Conservation (phyloP, 2,888 invertebrate genomes). For the Phengaris alcon region DNA sequence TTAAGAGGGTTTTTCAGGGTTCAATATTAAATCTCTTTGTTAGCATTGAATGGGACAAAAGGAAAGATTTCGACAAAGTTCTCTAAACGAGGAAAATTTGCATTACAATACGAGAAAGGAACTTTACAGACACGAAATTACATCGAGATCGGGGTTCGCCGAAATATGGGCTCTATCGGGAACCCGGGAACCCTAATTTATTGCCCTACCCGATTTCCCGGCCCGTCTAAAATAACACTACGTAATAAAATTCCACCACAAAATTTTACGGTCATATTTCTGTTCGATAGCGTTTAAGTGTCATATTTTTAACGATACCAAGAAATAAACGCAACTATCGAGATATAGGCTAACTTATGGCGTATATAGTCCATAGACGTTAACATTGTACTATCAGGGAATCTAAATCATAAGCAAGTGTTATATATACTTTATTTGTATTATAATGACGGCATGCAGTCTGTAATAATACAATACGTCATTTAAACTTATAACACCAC, state of each 20-base stretch:
- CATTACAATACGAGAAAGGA: constrained; percentile 61
- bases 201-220: constrained; percentile 47
- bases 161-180: constrained; percentile 51
- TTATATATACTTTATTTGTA: too few species aligned
- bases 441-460: too few species aligned
- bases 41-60: constrained; percentile 57
- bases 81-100: constrained; percentile 59
- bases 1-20: constrained; percentile 45
- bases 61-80: constrained; percentile 54
- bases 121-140: constrained; percentile 59
- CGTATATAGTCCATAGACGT: neutral
- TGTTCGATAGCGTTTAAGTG: constrained; percentile 26
- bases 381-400: too few species aligned
- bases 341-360: neutral
- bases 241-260: constrained; percentile 43
- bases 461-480: too few species aligned
- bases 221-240: constrained; percentile 44
- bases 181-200: constrained; percentile 49
- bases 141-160: constrained; percentile 46
- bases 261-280: constrained; percentile 30
- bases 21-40: constrained; percentile 61
- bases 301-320: neutral
- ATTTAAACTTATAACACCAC: too few species aligned
- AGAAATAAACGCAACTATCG: neutral
- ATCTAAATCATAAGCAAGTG: too few species aligned